phyloP scores from a whole-genome alignment of 2,888 invertebrate species.

The Synergus itoensis region DNA sequence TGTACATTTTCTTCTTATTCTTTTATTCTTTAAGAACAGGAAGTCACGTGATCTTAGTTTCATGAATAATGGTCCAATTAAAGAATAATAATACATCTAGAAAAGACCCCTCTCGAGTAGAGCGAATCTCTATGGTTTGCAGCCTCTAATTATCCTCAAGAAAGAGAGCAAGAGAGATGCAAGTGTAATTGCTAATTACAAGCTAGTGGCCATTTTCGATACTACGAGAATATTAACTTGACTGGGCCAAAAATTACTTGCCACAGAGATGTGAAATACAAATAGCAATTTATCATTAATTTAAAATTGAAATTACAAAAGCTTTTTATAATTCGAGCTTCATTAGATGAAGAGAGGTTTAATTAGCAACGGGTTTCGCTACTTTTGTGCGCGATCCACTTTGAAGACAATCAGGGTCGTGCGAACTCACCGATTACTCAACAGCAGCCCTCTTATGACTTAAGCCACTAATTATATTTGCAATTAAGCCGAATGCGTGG shows the following conservation, averaged over 20 bases:
- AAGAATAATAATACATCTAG: slow-evolving; percentile 66
- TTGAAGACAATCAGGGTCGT: slow-evolving; percentile 70
- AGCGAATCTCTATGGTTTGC: slow-evolving; percentile 22
- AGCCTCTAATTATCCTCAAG: slow-evolving; percentile 10
- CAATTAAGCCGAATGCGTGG: slow-evolving; percentile 67
- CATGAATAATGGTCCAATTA: slow-evolving; percentile 69
- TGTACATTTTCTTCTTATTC: background rate
- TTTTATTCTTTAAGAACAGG: background rate
- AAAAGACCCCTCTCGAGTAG: background rate
- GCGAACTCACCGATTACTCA: slow-evolving; percentile 64
- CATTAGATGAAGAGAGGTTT: slow-evolving; percentile 27
- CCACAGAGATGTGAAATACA: background rate
- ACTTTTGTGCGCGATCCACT: slow-evolving; percentile 69
- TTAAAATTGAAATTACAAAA: background rate
- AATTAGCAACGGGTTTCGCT: slow-evolving; percentile 69
- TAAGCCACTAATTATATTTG: slow-evolving; percentile 72
- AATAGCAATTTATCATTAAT: background rate
- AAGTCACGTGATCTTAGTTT: slow-evolving; percentile 55
- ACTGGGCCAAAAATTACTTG: background rate
- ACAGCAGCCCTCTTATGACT: slow-evolving; percentile 64
- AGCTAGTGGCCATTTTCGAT: background rate
- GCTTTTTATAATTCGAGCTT: background rate
- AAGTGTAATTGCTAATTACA: background rate
- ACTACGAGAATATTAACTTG: background rate
- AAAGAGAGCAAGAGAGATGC: background rate